Conservation (phyloP, 2,113 vertebrate genomes). For the Neomonachus schauinslandi region DNA sequence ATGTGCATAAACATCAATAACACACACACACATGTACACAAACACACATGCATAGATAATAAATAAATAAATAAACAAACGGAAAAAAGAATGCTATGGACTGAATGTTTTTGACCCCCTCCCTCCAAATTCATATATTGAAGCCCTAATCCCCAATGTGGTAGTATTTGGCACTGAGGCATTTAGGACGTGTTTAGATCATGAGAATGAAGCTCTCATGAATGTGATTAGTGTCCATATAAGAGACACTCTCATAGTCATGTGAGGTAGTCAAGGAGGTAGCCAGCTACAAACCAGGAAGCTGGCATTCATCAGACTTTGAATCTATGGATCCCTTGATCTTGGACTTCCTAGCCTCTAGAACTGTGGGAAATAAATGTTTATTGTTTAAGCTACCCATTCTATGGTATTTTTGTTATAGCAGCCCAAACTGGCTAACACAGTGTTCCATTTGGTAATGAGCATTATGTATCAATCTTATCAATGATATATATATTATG, state of each 20-base stretch:
- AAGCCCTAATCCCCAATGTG: background rate
- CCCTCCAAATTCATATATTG: background rate
- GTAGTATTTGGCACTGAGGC: background rate
- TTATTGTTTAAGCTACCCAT: background rate
- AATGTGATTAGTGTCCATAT: background rate
- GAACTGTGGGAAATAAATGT: background rate
- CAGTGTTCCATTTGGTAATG: background rate
- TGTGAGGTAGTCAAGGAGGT: fast-evolving
- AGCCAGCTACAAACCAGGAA: background rate
- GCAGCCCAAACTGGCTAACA: background rate
- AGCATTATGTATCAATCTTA: background rate
- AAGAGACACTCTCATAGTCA: background rate
- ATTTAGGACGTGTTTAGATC: background rate
- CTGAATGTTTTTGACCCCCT: background rate
- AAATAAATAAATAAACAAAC: background rate
- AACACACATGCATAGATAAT: background rate
- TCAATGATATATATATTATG: background rate
- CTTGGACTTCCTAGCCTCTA: background rate
- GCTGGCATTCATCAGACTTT: background rate
- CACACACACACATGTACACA: background rate
- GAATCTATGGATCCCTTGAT: background rate
- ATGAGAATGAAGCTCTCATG: background rate
- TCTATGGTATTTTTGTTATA: background rate
- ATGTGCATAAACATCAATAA: background rate
- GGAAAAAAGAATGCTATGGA: background rate